These are phyloP conservation scores for Adela reaumurella DNA, from an alignment of 2,888 invertebrate genomes.

Conservation along the genomic window DNA sequence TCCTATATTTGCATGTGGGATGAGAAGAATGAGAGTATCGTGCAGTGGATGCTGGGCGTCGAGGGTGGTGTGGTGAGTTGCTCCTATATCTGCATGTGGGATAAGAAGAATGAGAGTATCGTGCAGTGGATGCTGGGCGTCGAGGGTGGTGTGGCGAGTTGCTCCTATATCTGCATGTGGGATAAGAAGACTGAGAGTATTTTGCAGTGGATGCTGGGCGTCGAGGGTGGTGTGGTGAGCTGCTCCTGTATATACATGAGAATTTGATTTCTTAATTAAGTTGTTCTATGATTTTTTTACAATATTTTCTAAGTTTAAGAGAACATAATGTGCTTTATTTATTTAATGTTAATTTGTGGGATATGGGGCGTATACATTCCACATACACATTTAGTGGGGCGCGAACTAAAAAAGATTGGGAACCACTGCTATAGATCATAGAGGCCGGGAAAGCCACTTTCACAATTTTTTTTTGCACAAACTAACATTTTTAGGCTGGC, in stretches of 20 bases:
- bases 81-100: conserved; percentile 77
- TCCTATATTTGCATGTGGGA: conserved; percentile 81
- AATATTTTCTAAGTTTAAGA: too few species aligned
- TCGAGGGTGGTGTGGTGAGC: conserved; percentile 79
- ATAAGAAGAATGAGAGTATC: conserved; percentile 79
- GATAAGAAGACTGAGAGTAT: conserved; percentile 83
- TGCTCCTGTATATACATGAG: too few species aligned
- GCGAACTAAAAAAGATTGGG: too few species aligned
- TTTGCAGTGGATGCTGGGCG: conserved; percentile 84
- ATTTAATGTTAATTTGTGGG: conserved; percentile 6
- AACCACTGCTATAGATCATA: too few species aligned
- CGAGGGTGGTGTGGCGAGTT: conserved; percentile 75
- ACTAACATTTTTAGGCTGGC: too few species aligned
- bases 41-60: conserved; percentile 85
- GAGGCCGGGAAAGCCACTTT: too few species aligned
- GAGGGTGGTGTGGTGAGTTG: conserved; percentile 75
- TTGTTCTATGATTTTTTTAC: too few species aligned
- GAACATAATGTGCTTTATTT: too few species aligned
- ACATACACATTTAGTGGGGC: too few species aligned
- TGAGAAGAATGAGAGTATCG: conserved; percentile 77
- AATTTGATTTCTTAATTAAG: too few species aligned
- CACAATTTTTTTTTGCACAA: too few species aligned
- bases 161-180: conserved; percentile 73
- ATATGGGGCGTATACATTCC: too few species aligned
- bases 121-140: conserved; percentile 87